Conservation (phyloP, 64 coral and sea anemone genomes). For the Anthopleura sola region DNA sequence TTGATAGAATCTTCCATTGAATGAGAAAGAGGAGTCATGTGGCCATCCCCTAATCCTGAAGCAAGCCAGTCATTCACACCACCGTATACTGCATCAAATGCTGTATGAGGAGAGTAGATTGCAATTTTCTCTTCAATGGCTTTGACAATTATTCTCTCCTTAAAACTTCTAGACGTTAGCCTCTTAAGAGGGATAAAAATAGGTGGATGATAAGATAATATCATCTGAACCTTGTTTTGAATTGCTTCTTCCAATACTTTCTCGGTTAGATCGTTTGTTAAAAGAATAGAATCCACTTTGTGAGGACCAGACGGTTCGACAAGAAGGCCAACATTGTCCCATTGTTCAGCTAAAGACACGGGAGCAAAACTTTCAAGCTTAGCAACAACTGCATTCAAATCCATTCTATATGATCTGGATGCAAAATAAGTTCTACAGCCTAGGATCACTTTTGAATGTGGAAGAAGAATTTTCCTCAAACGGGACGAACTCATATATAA, state of each 20-base stretch:
- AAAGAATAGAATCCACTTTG: slow-evolving; percentile 71
- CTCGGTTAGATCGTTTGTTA: slow-evolving; percentile 94
- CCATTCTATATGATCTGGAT: slow-evolving; percentile 38
- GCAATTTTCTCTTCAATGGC: slow-evolving; percentile 85
- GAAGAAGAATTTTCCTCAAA: not conserved
- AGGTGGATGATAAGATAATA: slow-evolving; percentile 94
- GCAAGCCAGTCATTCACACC: slow-evolving; percentile 99
- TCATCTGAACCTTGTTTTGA: slow-evolving; percentile 61
- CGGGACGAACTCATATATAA: too few relatives aligned
- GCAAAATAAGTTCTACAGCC: not conserved
- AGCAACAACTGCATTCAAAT: slow-evolving; percentile 75
- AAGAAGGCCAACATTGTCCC: slow-evolving; percentile 97
- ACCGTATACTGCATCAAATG: slow-evolving; percentile 90
- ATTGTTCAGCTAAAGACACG: slow-evolving; percentile 75
- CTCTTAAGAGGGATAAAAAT: slow-evolving; percentile 89
- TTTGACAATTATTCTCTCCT: slow-evolving; percentile 91
- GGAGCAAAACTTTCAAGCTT: slow-evolving; percentile 79
- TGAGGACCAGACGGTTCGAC: slow-evolving; percentile 77
- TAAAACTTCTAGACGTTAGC: slow-evolving; percentile 61
- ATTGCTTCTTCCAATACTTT: slow-evolving; percentile 84
- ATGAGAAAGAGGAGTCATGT: slow-evolving; percentile 39
- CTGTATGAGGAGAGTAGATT: slow-evolving; percentile 93
- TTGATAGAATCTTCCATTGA: slow-evolving; percentile 17
- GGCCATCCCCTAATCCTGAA: slow-evolving; percentile 59
- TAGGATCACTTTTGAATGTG: not conserved